phyloP scores from a whole-genome alignment of 2,113 vertebrate genomes.

The Stegastes partitus region DNA sequence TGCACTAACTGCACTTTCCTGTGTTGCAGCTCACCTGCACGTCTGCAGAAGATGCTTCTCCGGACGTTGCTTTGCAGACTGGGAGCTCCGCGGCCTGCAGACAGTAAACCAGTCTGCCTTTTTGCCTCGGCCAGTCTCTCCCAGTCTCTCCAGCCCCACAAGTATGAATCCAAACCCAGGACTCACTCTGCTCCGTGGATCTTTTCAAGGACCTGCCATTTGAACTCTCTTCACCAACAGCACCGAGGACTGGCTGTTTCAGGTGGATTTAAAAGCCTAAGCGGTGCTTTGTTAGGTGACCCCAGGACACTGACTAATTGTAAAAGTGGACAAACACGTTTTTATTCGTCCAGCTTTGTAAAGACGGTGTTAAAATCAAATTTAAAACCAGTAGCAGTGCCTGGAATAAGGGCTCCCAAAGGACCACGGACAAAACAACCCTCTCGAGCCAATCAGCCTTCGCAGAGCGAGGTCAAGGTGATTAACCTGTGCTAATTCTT shows the following conservation, averaged over 20 bases:
- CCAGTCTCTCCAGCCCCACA: conserved; percentile 6
- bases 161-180: conserved; percentile 31
- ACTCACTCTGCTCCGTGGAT: conserved; percentile 1
- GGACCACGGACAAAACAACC: conserved; percentile 96
- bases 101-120: conserved; percentile 41
- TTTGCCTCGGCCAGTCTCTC: conserved; percentile 22
- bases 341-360: conserved; percentile 74
- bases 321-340: conserved; percentile 62
- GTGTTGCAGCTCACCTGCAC: conserved; percentile 21
- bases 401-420: conserved; percentile 89
- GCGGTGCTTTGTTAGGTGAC: not conserved
- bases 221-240: conserved; percentile 13
- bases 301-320: not conserved
- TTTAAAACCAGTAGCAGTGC: conserved; percentile 80
- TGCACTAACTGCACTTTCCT: not conserved
- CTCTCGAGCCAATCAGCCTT: conserved; percentile 91
- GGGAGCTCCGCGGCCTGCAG: conserved; percentile 42
- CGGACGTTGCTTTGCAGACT: conserved; percentile 58
- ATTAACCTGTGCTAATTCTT: conserved; percentile 4
- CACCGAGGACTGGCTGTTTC: not conserved
- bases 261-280: not conserved
- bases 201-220: conserved; percentile 24
- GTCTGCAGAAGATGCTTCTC: conserved; percentile 64
- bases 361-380: conserved; percentile 83
- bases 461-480: conserved; percentile 86